A percentile compares a stretch with the other conserved stretches of the same genome.
phyloP scores from a whole-genome alignment of 2,888 invertebrate genomes.

The Dimorphilus gyrociliatus region DNA sequence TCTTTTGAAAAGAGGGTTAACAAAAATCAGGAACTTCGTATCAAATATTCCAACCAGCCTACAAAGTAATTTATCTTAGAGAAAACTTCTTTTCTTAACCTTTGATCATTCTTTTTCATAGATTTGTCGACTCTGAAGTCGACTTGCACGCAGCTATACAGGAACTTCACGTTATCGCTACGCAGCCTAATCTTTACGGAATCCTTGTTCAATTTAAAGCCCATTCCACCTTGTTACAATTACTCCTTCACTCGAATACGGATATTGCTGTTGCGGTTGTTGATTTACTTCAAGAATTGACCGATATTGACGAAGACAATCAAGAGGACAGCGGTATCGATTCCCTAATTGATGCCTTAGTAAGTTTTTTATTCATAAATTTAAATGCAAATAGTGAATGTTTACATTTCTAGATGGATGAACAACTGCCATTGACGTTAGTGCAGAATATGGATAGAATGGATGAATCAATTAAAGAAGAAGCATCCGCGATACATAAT shows the following conservation, averaged over 20 bases:
- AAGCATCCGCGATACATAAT: conserved; percentile 88
- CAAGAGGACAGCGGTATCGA: conserved; percentile 82
- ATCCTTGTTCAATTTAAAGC: conserved; percentile 73
- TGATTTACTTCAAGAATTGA: conserved; percentile 61
- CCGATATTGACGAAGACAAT: conserved; percentile 85
- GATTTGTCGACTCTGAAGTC: conserved; percentile 89
- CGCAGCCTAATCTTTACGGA: conserved; percentile 85
- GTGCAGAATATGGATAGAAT: conserved; percentile 83
- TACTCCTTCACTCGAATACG: conserved; percentile 87
- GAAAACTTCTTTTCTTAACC: neutral
- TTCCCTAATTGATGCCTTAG: conserved; percentile 64
- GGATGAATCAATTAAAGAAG: conserved; percentile 81
- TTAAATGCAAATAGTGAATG: too few species aligned
- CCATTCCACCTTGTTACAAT: conserved; percentile 71
- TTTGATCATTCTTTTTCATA: conserved; percentile 18
- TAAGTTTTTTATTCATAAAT: too few species aligned
- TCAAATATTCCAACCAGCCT: conserved; percentile 89
- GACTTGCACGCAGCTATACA: conserved; percentile 71
- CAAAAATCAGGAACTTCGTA: conserved; percentile 89
- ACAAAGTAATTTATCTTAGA: conserved; percentile 49
- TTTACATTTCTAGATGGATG: conserved; percentile 48
- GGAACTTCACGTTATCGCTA: conserved; percentile 77
- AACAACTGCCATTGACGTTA: conserved; percentile 71
- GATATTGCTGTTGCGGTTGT: conserved; percentile 62
- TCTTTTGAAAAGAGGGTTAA: conserved; percentile 84